Base-by-base conservation (phyloP, 2,888 invertebrate genomes). In the Tipula helvola region DNA sequence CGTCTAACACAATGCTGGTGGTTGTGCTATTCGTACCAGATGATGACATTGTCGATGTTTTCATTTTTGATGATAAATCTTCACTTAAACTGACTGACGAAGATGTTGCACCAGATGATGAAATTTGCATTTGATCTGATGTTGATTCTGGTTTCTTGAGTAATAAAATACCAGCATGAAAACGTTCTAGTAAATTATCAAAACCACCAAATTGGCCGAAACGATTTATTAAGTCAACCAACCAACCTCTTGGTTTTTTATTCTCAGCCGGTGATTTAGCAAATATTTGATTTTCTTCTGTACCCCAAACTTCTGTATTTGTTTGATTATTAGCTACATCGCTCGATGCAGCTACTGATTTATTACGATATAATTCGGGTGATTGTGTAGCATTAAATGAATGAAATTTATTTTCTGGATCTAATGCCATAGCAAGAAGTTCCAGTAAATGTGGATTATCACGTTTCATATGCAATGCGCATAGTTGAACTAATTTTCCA, bases 381-480 rank as follows among this genome's bases (percentile, higher is more conserved):
- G 91, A 90, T 0, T 91, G 90, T 13, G 90, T 90, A 7, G 90
- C 90, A 89, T 92, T 92, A 84, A 90, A 91, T 83, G 91, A 91
- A 88, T 92, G 95, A 93, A 93, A 97, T 95, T 98, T 99, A 93
- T 97, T 98, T 90, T 95, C 96, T 87, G 98, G 98, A 93, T 98
- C 98, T 90, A 99, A 95, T 88, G 96, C 96, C 95, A 98, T 97
- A 88, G 97, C 96, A 88, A 99, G 93, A 89, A 99, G 93, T 91
- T 99, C 97, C 89, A 99, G 93, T 89, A 98, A 94, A 90, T 97
- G 96, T 89, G 97, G 96, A 95, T 98, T 98, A 92, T 98, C 98
- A 89, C 96, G 95, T 87, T 94, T 93, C 91, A 99, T 93, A 92
- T 98, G 98, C 89, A 97, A 94, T 88, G 98, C 97, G 93, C 98